These are phyloP conservation scores for Solenopsis fugax DNA, from an alignment of 1,140 invertebrate genomes.

Conservation along the genomic window DNA sequence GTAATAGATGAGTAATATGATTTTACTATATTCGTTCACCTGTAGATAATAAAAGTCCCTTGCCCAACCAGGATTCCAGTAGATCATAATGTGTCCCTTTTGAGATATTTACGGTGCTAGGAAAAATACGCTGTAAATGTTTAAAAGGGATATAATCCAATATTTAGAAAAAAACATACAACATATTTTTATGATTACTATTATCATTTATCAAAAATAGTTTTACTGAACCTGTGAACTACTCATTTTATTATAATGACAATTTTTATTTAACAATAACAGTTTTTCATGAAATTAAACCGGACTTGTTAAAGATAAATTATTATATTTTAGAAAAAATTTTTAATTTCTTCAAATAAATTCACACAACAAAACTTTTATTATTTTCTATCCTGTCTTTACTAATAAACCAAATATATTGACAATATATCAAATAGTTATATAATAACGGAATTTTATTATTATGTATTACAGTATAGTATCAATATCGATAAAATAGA, in stretches of 20 bases:
- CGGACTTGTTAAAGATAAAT: too few species aligned
- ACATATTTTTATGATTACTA: not conserved
- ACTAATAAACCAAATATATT: not conserved
- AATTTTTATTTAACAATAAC: not conserved
- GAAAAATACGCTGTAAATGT: conserved; percentile 78
- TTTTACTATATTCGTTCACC: too few species aligned
- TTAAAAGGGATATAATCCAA: not conserved
- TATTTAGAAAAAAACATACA: not conserved
- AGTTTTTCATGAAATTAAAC: not conserved
- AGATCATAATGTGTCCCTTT: conserved; percentile 89
- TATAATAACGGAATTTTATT: too few species aligned
- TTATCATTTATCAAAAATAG: not conserved
- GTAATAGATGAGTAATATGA: too few species aligned
- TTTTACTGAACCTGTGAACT: not conserved
- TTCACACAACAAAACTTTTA: not conserved
- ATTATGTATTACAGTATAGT: too few species aligned
- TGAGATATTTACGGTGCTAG: conserved; percentile 87
- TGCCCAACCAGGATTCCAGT: too few species aligned
- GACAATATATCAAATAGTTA: not conserved
- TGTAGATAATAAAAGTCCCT: too few species aligned
- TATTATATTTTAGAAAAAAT: too few species aligned
- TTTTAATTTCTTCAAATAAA: not conserved
- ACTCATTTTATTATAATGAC: not conserved
- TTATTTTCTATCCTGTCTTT: not conserved
- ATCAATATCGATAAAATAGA: too few species aligned